A percentile compares a stretch with the other conserved stretches of the same genome.
phyloP scores from a whole-genome alignment of 2,797 vertebrate species.

The Centropyge bicolor region DNA sequence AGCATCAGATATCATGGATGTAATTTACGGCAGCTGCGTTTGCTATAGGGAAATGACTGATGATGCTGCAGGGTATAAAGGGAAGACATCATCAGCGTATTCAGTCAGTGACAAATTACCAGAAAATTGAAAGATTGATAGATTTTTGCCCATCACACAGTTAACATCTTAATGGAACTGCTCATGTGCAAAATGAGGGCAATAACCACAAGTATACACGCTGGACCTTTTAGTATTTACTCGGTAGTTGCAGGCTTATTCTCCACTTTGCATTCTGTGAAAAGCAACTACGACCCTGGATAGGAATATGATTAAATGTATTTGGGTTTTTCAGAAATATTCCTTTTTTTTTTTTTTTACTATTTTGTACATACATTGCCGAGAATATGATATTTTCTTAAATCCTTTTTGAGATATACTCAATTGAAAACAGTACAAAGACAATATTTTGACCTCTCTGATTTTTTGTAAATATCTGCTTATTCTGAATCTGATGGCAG shows the following conservation, averaged over 20 bases:
- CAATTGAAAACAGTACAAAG: no score
- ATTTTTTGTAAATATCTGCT: no score
- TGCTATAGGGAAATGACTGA: slow-evolving; percentile 37
- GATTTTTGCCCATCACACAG: slow-evolving; percentile 25
- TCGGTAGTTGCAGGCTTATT: not conserved
- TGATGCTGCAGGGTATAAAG: slow-evolving; percentile 21
- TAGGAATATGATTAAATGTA: no score
- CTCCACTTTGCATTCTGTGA: not conserved
- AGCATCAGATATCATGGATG: slow-evolving; percentile 17
- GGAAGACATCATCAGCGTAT: slow-evolving; percentile 49
- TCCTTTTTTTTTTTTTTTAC: not conserved
- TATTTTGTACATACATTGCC: not conserved
- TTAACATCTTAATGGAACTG: slow-evolving; percentile 29
- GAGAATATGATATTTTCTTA: no score
- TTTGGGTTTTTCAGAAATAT: not conserved
- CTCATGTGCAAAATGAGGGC: slow-evolving; percentile 15
- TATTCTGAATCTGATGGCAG: no score
- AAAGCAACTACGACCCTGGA: not conserved
- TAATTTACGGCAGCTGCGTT: slow-evolving; percentile 21
- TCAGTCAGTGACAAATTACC: slow-evolving; percentile 48
- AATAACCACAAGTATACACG: slow-evolving; percentile 6
- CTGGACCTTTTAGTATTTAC: not conserved
- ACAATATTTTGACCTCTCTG: no score
- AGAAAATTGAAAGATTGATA: slow-evolving; percentile 48
- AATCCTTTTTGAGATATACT: no score